Conservation (phyloP, 1,140 invertebrate species). For the Mizuhopecten yessoensis region DNA sequence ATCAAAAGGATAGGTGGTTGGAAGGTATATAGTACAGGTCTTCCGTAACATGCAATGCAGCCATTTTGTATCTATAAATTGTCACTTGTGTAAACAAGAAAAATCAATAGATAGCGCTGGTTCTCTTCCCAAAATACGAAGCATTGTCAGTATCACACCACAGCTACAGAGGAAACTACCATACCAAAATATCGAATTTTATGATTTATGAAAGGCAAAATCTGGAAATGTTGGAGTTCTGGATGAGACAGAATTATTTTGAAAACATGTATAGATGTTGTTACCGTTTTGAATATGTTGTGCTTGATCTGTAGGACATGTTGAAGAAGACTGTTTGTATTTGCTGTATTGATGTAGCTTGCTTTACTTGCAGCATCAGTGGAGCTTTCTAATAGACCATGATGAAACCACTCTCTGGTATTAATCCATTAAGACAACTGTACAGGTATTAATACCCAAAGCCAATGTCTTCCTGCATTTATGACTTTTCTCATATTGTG, state of each 20-base stretch:
- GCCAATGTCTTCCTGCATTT: background rate
- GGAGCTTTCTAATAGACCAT: slow-evolving; percentile 16
- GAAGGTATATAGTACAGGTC: background rate
- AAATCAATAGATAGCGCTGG: slow-evolving; percentile 1
- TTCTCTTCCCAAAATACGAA: background rate
- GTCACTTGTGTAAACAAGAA: slow-evolving; percentile 38
- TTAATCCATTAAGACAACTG: slow-evolving; percentile 28
- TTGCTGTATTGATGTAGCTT: background rate
- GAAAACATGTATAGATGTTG: background rate
- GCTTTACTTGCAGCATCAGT: background rate
- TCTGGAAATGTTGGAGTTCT: background rate
- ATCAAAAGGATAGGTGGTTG: slow-evolving; percentile 12
- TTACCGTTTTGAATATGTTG: background rate
- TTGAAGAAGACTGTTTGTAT: background rate
- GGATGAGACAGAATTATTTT: background rate
- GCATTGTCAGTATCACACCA: background rate
- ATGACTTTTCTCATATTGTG: too few relatives aligned
- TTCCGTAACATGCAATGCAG: slow-evolving; percentile 25
- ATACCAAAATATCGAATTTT: background rate
- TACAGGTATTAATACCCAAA: background rate
- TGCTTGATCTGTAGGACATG: background rate
- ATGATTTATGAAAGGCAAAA: background rate
- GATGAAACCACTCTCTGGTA: slow-evolving; percentile 8
- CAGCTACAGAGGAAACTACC: background rate
- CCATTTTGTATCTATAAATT: slow-evolving; percentile 40